Base-by-base conservation (phyloP, 2,888 invertebrate genomes). In the Litoditis marina region DNA sequence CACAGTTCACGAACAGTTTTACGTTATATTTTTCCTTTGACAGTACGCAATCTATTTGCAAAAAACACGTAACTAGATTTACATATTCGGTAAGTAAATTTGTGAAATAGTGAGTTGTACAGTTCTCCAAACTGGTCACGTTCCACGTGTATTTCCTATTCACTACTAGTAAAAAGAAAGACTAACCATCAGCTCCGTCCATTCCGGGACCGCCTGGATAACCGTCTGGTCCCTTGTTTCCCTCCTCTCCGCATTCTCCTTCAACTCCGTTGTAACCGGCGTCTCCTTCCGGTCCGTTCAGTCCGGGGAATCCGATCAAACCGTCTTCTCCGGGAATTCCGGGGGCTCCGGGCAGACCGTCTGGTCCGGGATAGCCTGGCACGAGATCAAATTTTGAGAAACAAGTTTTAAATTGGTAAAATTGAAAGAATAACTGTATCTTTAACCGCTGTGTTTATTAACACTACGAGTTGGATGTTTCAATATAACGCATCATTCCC, bases 111-210 rank as follows among this genome's bases (percentile, higher is more conserved):
- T n/a, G n/a, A n/a, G n/a, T n/a, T n/a, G n/a, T n/a, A n/a, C n/a
- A n/a, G n/a, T n/a, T n/a, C n/a, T n/a, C n/a, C n/a, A n/a, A n/a
- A n/a, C n/a, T n/a, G n/a, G n/a, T n/a, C n/a, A n/a, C n/a, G n/a
- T n/a, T n/a, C n/a, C n/a, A n/a, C n/a, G n/a, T n/a, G n/a, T n/a
- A 46, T 91, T 91, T 8, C 88, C 88, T 4, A 16, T 22, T 53
- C 36, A 32, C 13, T 8, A 4, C 16, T 2, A n/a, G 13, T 79
- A 69, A 32, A 92, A 92, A 7, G 86, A 22, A 22, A 42, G 22
- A 0, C 57, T 54, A 19, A 63, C 71, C 75, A 42, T 73, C 72
- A 27, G 58, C 36, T 66, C 78, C 79, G n/a, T 69, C 63, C 49
- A 74, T 70, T 67, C 77, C 76, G 27, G 69, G 66, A 39, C 62